Evolutionary conservation across 1,140 invertebrate genomes (phyloP).

Genomic region (Aphaenogaster floridana): DNA sequence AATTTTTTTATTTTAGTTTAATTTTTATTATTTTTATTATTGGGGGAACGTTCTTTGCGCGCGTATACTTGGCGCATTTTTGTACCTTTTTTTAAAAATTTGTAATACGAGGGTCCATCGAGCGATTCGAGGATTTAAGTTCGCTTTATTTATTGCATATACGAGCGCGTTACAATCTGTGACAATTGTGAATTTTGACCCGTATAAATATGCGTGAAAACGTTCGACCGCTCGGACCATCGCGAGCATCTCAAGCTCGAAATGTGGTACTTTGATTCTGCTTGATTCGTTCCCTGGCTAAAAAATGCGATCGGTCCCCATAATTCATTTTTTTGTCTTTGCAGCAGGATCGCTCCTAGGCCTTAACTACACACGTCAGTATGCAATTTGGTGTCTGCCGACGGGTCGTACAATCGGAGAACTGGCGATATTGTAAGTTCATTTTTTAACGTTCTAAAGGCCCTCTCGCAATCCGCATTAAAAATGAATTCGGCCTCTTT

Average conservation of each 20-base stretch:
- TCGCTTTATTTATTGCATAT: slow-evolving; percentile 76
- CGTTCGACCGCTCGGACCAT: slow-evolving; percentile 72
- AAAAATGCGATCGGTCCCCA: neutral
- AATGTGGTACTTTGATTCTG: neutral
- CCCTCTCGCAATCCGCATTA: neutral
- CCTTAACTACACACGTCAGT: slow-evolving; percentile 3
- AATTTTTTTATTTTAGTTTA: no score
- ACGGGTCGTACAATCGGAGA: neutral
- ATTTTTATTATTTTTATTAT: no score
- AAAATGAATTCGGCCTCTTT: neutral
- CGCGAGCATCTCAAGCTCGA: slow-evolving; percentile 78
- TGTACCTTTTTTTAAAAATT: no score
- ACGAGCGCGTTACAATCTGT: slow-evolving; percentile 79
- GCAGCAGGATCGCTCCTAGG: neutral
- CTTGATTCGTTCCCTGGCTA: neutral
- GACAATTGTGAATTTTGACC: slow-evolving; percentile 77
- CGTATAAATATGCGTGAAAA: slow-evolving; percentile 80
- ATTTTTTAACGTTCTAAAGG: neutral
- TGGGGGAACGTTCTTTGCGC: no score
- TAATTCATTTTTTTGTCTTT: neutral
- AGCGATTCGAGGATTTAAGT: slow-evolving; percentile 77
- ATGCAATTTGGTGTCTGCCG: neutral
- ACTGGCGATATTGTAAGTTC: neutral
- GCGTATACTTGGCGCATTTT: no score
- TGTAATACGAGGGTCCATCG: slow-evolving; percentile 80